phyloP scores from a whole-genome alignment of 2,797 vertebrate species.

The Pangasius larnaudii region DNA sequence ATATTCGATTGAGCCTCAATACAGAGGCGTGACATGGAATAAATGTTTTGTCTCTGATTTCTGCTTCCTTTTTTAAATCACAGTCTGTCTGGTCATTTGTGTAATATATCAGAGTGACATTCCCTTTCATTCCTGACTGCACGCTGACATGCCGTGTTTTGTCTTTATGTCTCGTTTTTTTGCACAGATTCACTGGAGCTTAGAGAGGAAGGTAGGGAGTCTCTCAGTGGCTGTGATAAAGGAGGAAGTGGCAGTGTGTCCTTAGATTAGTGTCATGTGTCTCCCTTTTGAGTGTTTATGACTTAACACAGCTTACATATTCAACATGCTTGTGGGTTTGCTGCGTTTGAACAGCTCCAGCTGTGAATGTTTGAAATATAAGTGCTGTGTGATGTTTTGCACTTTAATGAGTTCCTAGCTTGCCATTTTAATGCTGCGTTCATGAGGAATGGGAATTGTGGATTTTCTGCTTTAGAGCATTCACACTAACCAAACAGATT shows the following conservation, averaged over 20 bases:
- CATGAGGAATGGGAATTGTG: not conserved
- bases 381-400: not conserved
- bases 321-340: not conserved
- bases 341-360: not conserved
- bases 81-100: not conserved
- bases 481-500: not conserved
- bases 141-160: constrained; percentile 43
- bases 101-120: not conserved
- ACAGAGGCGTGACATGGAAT: not conserved
- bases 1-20: not conserved
- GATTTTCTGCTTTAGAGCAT: not conserved
- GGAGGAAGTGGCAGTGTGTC: constrained; percentile 21
- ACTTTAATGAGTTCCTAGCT: no score
- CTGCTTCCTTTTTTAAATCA: not conserved
- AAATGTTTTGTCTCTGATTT: not conserved
- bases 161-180: constrained; percentile 56
- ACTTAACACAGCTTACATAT: not conserved
- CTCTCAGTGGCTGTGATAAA: constrained; percentile 48
- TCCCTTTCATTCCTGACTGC: constrained; percentile 32
- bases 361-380: not conserved
- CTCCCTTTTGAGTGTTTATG: not conserved
- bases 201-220: constrained; percentile 64
- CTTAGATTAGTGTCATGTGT: not conserved
- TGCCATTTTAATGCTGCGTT: not conserved
- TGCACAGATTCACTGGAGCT: constrained; percentile 64